phyloP scores from a whole-genome alignment of 2,113 vertebrate species.

The Callionymus lyra region DNA sequence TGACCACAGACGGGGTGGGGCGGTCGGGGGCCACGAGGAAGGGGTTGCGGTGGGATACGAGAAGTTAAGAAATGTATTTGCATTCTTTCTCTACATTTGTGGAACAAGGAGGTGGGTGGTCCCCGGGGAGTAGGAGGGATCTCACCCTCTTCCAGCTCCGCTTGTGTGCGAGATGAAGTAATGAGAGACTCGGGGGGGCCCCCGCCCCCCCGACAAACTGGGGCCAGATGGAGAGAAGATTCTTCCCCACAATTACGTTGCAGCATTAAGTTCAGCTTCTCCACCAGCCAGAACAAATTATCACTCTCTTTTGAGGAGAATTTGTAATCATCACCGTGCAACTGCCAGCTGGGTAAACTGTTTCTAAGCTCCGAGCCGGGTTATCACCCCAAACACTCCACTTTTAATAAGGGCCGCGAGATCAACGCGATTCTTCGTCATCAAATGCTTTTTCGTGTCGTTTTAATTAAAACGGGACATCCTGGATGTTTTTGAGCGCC shows the following conservation, averaged over 20 bases:
- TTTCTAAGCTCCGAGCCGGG: slow-evolving; percentile 5
- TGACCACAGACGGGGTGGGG: slow-evolving; percentile 63
- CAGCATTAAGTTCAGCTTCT: slow-evolving; percentile 30
- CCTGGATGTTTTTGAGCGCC: too few species aligned
- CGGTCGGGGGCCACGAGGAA: slow-evolving; percentile 32
- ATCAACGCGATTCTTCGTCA: too few species aligned
- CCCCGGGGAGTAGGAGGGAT: slow-evolving; percentile 37
- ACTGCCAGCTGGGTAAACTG: slow-evolving; percentile 2
- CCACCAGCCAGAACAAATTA: slow-evolving; percentile 30
- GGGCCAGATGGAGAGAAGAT: slow-evolving; percentile 60
- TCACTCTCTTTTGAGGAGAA: slow-evolving; percentile 23
- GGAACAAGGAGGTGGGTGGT: slow-evolving; percentile 49
- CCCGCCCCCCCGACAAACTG: slow-evolving; percentile 56
- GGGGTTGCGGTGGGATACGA: slow-evolving; percentile 2
- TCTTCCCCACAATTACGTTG: slow-evolving; percentile 46
- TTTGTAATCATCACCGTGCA: slow-evolving; percentile 35
- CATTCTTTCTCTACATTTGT: slow-evolving; percentile 41
- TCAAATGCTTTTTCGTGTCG: too few species aligned
- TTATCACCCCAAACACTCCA: not conserved
- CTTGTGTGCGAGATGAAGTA: slow-evolving; percentile 45
- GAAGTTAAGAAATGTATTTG: slow-evolving; percentile 14
- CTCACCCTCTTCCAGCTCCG: slow-evolving; percentile 21
- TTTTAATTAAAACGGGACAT: too few species aligned
- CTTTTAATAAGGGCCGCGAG: too few species aligned
- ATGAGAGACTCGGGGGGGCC: slow-evolving; percentile 54